phyloP scores from a whole-genome alignment of 2,113 vertebrate genomes.

The Axis porcinus region DNA sequence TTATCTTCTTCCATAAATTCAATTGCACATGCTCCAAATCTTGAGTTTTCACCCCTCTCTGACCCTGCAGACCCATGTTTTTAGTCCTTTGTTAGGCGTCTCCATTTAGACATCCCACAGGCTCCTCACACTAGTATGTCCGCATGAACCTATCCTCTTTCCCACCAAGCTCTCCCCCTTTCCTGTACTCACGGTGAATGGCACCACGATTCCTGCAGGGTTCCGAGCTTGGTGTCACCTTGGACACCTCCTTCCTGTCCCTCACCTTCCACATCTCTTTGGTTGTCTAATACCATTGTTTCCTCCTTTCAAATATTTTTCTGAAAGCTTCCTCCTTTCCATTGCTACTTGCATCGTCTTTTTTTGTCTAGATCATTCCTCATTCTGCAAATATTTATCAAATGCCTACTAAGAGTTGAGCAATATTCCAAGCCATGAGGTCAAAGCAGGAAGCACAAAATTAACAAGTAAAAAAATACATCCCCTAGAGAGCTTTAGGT shows the following conservation, averaged over 20 bases:
- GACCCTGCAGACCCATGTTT: background rate
- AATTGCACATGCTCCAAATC: background rate
- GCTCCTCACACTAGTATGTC: background rate
- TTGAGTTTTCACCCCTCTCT: background rate
- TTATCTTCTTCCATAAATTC: background rate
- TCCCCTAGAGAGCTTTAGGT: background rate
- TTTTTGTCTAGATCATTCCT: background rate
- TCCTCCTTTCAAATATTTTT: background rate
- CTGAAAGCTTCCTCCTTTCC: background rate
- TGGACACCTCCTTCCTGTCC: background rate
- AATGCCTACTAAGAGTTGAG: background rate
- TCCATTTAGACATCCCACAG: background rate
- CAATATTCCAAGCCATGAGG: background rate
- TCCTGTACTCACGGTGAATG: background rate
- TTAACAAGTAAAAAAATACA: background rate
- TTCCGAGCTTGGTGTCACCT: background rate
- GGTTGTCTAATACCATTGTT: background rate
- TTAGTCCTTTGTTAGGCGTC: background rate
- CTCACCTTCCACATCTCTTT: background rate
- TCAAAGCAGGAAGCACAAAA: background rate
- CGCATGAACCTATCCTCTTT: background rate
- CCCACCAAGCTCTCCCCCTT: background rate
- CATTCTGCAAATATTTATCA: background rate
- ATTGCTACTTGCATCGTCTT: background rate
- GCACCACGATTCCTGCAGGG: background rate